phyloP scores from a whole-genome alignment of 2,888 invertebrate species.

The Eupithecia inturbata region DNA sequence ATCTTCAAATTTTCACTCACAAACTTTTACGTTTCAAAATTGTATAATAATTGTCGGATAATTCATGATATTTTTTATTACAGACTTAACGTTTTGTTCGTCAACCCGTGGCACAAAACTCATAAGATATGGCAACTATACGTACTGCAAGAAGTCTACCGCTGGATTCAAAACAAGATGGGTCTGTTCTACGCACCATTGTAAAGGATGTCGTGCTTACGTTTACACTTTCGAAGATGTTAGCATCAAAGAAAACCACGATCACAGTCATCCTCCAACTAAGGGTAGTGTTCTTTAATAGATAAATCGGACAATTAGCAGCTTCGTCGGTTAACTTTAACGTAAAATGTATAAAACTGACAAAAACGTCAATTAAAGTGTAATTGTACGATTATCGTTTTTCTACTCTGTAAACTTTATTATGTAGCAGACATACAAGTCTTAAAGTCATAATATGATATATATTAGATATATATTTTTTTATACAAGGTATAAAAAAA shows the following conservation, averaged over 20 bases:
- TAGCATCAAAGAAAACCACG: slow-evolving; percentile 21
- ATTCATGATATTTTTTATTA: not conserved
- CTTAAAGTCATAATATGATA: too few relatives aligned
- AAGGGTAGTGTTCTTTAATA: not conserved
- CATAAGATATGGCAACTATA: slow-evolving; percentile 9
- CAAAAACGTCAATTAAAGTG: not conserved
- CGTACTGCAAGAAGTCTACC: not conserved
- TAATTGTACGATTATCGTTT: too few relatives aligned
- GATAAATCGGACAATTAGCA: not conserved
- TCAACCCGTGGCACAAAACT: not conserved
- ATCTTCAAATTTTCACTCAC: not conserved
- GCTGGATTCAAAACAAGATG: slow-evolving; percentile 35
- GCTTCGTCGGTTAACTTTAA: not conserved
- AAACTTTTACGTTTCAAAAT: not conserved
- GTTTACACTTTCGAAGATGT: slow-evolving; percentile 42
- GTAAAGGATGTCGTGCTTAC: slow-evolving; percentile 44
- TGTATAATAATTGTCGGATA: not conserved
- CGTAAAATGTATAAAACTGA: not conserved
- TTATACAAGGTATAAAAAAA: too few relatives aligned
- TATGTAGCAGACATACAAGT: too few relatives aligned
- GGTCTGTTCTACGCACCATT: slow-evolving; percentile 48
- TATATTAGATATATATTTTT: too few relatives aligned
- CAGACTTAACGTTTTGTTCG: not conserved
- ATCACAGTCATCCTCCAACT: not conserved
- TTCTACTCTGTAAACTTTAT: too few relatives aligned